These are phyloP conservation scores for Aphaenogaster ashmeadi DNA, from an alignment of 1,140 invertebrate genomes.

Conservation along the genomic window DNA sequence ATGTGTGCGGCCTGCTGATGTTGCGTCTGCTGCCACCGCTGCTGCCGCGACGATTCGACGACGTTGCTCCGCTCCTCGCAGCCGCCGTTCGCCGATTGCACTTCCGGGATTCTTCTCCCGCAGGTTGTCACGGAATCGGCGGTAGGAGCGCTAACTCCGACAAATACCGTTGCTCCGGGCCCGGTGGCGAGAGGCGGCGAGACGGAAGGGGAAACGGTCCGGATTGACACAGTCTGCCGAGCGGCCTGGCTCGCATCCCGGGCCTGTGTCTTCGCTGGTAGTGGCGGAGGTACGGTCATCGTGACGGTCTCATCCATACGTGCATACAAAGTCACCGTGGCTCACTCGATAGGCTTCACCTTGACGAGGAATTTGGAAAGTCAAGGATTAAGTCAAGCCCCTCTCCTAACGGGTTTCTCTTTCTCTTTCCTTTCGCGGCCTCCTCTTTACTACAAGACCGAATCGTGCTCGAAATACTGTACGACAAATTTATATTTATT, in stretches of 20 bases:
- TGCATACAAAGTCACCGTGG: conserved; percentile 69
- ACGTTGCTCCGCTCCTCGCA: conserved; percentile 84
- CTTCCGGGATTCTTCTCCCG: conserved; percentile 81
- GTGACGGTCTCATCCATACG: conserved; percentile 79
- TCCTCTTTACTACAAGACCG: not conserved
- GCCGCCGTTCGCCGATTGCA: conserved; percentile 85
- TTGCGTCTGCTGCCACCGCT: conserved; percentile 75
- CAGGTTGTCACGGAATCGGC: conserved; percentile 78
- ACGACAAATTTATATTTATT: not conserved
- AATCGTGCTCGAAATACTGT: not conserved
- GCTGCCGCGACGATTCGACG: conserved; percentile 81
- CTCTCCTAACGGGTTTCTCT: conserved; percentile 29
- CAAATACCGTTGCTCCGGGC: conserved; percentile 89
- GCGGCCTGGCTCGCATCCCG: conserved; percentile 73
- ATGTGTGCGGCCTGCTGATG: conserved; percentile 86
- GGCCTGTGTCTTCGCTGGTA: conserved; percentile 78
- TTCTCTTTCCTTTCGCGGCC: not conserved
- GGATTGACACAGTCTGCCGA: conserved; percentile 83
- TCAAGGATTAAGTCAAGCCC: conserved; percentile 22
- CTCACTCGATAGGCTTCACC: conserved; percentile 61
- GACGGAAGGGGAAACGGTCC: conserved; percentile 78
- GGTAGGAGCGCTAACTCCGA: conserved; percentile 81
- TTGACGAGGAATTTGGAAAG: conserved; percentile 59
- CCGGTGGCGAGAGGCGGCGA: conserved; percentile 71
- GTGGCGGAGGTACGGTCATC: conserved; percentile 84